phyloP scores from a whole-genome alignment of 2,113 vertebrate species.

The Etheostoma cragini region DNA sequence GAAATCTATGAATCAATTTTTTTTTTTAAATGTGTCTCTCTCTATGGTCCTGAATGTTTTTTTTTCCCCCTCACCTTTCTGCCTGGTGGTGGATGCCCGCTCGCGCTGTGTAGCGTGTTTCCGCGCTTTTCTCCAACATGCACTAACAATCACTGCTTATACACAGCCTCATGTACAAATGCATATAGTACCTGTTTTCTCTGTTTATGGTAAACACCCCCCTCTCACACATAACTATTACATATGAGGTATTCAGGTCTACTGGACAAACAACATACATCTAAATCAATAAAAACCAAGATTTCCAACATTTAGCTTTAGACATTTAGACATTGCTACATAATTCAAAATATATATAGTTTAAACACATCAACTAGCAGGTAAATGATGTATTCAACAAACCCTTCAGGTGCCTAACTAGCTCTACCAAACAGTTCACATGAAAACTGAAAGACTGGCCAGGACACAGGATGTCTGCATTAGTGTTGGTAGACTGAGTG shows the following conservation, averaged over 20 bases:
- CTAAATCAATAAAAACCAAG: background rate
- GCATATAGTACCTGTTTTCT: no score
- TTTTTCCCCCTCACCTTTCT: no score
- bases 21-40: background rate
- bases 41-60: background rate
- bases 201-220: no score
- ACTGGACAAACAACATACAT: background rate
- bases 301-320: background rate
- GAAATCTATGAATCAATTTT: no score
- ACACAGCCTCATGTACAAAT: no score
- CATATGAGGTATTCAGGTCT: no score
- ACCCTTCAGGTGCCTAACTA: slow-evolving; percentile 42
- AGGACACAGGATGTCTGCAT: slow-evolving; percentile 67
- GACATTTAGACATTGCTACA: background rate
- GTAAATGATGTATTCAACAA: background rate
- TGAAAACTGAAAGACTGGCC: slow-evolving; percentile 53
- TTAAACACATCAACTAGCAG: slow-evolving; percentile 12
- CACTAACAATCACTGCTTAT: no score
- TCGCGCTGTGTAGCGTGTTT: no score
- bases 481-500: slow-evolving; percentile 73
- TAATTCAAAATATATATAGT: background rate
- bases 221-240: no score
- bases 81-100: no score
- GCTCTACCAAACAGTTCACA: slow-evolving; percentile 50
- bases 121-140: no score